Percentiles rank a stretch among this genome's conserved stretches.
Evolutionary conservation across 2,888 invertebrate species (phyloP).

Genomic region (Amorpha juglandis): DNA sequence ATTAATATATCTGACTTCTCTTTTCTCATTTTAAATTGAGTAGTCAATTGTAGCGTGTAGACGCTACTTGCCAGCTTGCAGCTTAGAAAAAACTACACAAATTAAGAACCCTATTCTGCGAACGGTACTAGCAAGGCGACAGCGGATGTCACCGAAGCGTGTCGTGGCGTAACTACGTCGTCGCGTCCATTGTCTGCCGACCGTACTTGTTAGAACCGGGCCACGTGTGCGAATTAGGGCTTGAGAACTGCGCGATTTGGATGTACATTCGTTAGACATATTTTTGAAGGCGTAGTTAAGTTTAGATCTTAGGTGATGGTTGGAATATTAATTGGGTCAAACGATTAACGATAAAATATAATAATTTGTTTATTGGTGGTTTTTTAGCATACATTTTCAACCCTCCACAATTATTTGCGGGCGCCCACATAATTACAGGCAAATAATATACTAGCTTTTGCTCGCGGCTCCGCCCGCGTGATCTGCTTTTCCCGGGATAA

Average conservation of each 20-base stretch:
- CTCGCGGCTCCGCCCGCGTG: too few species aligned
- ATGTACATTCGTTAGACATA: background rate
- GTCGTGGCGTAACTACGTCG: slow-evolving; percentile 50
- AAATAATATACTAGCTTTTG: too few species aligned
- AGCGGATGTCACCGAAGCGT: slow-evolving; percentile 62
- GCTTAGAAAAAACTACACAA: background rate
- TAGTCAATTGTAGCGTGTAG: too few species aligned
- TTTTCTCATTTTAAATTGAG: too few species aligned
- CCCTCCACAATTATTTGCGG: too few species aligned
- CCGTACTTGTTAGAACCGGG: slow-evolving; percentile 42
- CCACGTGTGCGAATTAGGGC: slow-evolving; percentile 28
- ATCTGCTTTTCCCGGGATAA: too few species aligned
- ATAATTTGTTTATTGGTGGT: too few species aligned
- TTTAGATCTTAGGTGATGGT: background rate
- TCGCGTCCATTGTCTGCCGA: slow-evolving; percentile 56
- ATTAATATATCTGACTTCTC: too few species aligned
- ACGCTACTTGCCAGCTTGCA: too few species aligned
- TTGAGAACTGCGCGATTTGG: slow-evolving; percentile 6
- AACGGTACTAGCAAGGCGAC: slow-evolving; percentile 47
- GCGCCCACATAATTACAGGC: too few species aligned
- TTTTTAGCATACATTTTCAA: too few species aligned
- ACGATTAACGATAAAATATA: too few species aligned
- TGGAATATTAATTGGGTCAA: background rate
- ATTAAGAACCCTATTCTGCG: slow-evolving; percentile 36
- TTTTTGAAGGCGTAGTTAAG: background rate